Evolutionary conservation across 1,140 invertebrate genomes (phyloP), one percentile per base, ranked within the genome.

Genomic region (Penaeus indicus): DNA sequence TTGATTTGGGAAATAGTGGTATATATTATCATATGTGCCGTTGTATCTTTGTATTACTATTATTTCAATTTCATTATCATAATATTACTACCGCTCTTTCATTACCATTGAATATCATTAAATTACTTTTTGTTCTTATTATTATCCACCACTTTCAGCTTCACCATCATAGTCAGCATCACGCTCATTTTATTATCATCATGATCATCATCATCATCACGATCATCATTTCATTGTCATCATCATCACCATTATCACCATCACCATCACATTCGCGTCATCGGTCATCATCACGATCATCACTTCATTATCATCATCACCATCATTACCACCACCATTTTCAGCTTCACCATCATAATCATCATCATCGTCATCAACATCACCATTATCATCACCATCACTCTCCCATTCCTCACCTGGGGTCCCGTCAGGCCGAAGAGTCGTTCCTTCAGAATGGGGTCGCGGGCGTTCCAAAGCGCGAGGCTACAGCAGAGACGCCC

Each of bases 391-490:
- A 27, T 16, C 18, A 19, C 22, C 3, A 54, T 16, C 84, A 54
- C 16, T 22, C 69, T 22, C 69, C 22, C 32, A 7, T 19, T 72
- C 62, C 67, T 38, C 90, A 93, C 93, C 92, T 94, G 91, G 67
- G 92, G 91, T 10, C 92, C 92, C 7, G 92, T 93, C 16, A 94
- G 91, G 5, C 93, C 93, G 92, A 92, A 94, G 25, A 94, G 90
- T n/a, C 93, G 91, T 88, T 93, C 93, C 88, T 94, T 94, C 0
- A 94, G 92, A 27, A 93, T 93, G 13, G 91, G 89, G 89, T 94
- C 93, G 78, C 92, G 91, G 13, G 91, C 92, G 90, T 93, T 93
- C 93, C 93, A 94, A 27, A 94, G 87, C 13, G 93, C 91, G 25
- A 93, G 83, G n/a, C 91, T 87, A 21, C 92, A 78, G 91, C 93